These are phyloP conservation scores for Bagarius yarrelli DNA, from an alignment of 2,113 vertebrate genomes.

Conservation along the genomic window DNA sequence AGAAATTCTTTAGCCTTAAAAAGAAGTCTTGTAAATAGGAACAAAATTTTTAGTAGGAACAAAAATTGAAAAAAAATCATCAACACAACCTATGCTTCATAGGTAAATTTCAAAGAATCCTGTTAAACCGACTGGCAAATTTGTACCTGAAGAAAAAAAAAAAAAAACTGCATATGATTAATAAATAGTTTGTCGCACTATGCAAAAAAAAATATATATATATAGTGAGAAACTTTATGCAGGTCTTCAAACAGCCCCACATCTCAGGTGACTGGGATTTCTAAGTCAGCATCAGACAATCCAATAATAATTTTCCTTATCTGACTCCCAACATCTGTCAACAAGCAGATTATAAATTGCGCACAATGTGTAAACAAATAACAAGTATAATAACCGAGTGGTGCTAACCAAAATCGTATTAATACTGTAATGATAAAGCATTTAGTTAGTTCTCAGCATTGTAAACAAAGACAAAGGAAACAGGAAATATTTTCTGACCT, in stretches of 20 bases:
- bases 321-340: not conserved
- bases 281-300: not conserved
- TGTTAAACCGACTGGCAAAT: not conserved
- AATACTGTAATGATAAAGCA: not conserved
- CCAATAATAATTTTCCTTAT: not conserved
- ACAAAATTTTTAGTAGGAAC: not conserved
- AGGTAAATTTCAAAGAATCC: not conserved
- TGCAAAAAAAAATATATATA: no score
- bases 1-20: no score
- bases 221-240: not conserved
- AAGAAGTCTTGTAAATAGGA: not conserved
- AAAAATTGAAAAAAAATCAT: not conserved
- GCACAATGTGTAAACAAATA: not conserved
- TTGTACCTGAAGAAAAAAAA: no score
- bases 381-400: no score
- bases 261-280: not conserved
- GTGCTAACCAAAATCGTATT: no score
- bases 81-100: not conserved
- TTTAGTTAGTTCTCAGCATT: not conserved
- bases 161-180: not conserved
- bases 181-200: not conserved
- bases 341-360: not conserved
- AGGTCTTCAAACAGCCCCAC: not conserved
- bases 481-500: constrained; percentile 67
- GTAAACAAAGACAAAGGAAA: not conserved